Base-by-base conservation (phyloP, 2,888 invertebrate genomes). In the Cephus rjabovi region DNA sequence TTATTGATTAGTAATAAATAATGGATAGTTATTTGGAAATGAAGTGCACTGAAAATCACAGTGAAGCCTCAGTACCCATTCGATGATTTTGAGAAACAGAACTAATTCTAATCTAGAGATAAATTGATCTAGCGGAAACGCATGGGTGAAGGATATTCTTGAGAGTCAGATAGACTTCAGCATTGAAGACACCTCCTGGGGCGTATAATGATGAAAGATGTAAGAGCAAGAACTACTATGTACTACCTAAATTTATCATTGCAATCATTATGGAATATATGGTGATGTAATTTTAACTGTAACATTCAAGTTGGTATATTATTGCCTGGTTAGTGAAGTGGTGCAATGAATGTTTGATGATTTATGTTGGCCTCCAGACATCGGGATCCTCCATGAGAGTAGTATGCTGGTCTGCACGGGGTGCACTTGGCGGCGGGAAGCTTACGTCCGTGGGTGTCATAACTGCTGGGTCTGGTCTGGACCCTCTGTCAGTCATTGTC, bases 381-480 rank as follows among this genome's bases (percentile, higher is more conserved):
- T 97, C 97, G 82, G 97, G 97, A 93, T 97, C 97, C 93, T 97
- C 97, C 97, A 97, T 97, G 87, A 97, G 94, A 82, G 97, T 97
- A 90, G 96, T 95, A 93, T 94, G 95, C 88, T 95, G 95, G 93
- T 95, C 95, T 91, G 94, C 94, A 87, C 93, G 93, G 87, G 94
- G 93, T 77, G 93, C 92, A 81, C 93, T 93, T 90, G 94, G 94
- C 90, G 95, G 94, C 86, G 95, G 94, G 89, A 93, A 93, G 85
- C 90, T 88, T 88, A 94, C 94, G 88, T 94, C 94, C 83, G 93
- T 94, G 82, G 95, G 94, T 87, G 95, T 95, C 93, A 96, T 96
- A 87, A 96, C 96, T 83, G 96, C 96, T 95, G 96, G 96, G 92
- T 96, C 96, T 92, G 96, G 95, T 89, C 96, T 95, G 87, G 96